Percentiles rank a stretch among this genome's conserved stretches.
Conservation (phyloP, 2,797 vertebrate species). For the Hylomyscus alleni region DNA sequence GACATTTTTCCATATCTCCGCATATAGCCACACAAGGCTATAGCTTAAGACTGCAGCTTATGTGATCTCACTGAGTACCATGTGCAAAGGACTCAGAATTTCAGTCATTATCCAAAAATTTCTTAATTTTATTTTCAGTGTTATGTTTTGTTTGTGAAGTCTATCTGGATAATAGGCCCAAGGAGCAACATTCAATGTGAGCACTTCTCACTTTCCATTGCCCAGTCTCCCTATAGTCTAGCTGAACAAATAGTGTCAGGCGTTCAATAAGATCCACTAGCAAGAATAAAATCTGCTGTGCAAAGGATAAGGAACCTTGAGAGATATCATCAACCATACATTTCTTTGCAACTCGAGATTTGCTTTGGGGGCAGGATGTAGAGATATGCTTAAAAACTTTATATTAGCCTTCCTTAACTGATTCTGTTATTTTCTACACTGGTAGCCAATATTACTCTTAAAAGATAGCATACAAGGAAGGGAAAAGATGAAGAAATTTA, state of each 20-base stretch:
- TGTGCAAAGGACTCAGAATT: neutral
- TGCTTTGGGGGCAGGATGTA: neutral
- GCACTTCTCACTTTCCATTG: neutral
- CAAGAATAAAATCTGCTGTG: neutral
- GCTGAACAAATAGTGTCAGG: neutral
- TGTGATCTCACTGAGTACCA: fast-evolving
- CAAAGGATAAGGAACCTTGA: neutral
- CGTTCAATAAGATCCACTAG: neutral
- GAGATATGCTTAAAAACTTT: neutral
- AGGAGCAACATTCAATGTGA: fast-evolving
- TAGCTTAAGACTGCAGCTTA: neutral
- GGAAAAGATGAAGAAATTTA: neutral
- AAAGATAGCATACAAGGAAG: neutral
- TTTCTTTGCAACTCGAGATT: neutral
- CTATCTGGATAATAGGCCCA: neutral
- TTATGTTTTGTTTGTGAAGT: neutral
- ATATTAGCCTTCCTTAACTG: neutral
- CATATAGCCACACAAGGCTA: neutral
- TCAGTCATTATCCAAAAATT: neutral
- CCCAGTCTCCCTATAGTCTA: neutral
- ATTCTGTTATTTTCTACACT: neutral
- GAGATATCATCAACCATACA: neutral
- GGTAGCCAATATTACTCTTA: neutral
- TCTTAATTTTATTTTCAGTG: neutral
- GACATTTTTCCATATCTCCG: neutral